Evolutionary conservation across 2,888 invertebrate species (phyloP).

Genomic region (Nipponacmea schrenckii): DNA sequence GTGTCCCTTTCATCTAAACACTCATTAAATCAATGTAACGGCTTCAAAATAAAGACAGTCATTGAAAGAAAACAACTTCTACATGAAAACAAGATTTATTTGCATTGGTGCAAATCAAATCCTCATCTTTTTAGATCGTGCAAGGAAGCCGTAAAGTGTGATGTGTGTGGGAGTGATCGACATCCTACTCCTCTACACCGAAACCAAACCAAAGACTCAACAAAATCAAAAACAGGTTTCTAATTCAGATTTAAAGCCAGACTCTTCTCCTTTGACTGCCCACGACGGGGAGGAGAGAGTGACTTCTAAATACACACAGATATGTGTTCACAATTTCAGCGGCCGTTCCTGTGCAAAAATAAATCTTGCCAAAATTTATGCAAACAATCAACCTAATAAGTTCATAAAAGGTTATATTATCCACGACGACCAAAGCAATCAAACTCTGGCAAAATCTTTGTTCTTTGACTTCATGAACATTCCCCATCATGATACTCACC

Average conservation of each 20-base stretch:
- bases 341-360: background rate
- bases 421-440: constrained; percentile 3
- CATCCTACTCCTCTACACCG: constrained; percentile 29
- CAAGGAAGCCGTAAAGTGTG: constrained; percentile 20
- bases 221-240: too few species aligned
- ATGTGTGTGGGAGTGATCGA: constrained; percentile 23
- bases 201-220: background rate
- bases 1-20: background rate
- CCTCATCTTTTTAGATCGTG: constrained; percentile 23
- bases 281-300: too few species aligned
- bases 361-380: background rate
- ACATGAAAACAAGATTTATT: constrained; percentile 20
- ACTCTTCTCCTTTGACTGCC: too few species aligned
- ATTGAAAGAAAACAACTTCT: background rate
- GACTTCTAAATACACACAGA: background rate
- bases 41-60: background rate
- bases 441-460: background rate
- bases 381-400: background rate
- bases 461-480: constrained; percentile 1
- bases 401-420: background rate
- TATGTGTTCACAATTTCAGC: background rate
- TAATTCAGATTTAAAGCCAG: background rate
- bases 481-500: background rate
- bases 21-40: background rate
- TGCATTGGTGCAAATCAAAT: constrained; percentile 23